Conservation (phyloP, 2,797 vertebrate genomes). For the Rousettus madagascariensis region DNA sequence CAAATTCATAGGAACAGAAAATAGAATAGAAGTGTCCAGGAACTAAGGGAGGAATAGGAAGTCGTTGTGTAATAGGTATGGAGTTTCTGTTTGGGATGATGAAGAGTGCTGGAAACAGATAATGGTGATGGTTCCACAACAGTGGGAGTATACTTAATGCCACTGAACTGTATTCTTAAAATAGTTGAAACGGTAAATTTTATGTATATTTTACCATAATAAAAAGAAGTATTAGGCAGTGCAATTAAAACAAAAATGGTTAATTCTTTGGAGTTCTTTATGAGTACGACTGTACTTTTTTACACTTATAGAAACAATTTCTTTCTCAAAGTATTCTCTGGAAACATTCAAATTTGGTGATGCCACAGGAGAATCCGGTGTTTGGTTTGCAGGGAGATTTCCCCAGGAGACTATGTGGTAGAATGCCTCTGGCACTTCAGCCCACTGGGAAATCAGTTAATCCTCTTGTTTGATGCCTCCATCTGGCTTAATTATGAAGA, state of each 20-base stretch:
- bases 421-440: conserved; percentile 90
- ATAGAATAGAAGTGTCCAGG: neutral
- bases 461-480: conserved; percentile 92
- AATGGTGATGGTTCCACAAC: neutral
- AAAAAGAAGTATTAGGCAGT: neutral
- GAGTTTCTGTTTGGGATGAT: neutral
- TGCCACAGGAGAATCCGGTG: conserved; percentile 92
- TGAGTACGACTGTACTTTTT: neutral
- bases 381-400: conserved; percentile 94
- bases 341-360: conserved; percentile 92
- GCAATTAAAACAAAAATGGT: neutral
- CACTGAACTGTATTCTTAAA: neutral
- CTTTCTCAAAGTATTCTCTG: conserved; percentile 93
- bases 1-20: neutral
- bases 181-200: neutral
- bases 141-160: neutral
- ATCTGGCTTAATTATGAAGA: conserved; percentile 93
- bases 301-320: conserved; percentile 71
- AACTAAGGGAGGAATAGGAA: neutral
- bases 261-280: neutral
- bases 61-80: neutral
- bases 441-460: conserved; percentile 91
- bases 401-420: conserved; percentile 92
- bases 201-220: neutral
- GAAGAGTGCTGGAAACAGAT: neutral